Base-by-base conservation (phyloP, 1,140 invertebrate species). In the Drusus annulatus region DNA sequence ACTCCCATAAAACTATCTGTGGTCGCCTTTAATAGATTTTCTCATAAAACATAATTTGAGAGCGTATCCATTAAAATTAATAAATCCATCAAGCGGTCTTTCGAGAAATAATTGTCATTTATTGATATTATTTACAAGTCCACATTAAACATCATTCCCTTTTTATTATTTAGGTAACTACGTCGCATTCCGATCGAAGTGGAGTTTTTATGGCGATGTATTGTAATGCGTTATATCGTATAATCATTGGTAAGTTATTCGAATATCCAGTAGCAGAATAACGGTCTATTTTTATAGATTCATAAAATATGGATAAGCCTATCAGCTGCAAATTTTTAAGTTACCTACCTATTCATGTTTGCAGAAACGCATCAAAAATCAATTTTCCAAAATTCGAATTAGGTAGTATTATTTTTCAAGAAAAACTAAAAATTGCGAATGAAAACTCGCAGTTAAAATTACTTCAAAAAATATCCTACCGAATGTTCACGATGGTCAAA, bases 91-190 rank as follows among this genome's bases (percentile, higher is more conserved):
- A 65, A 31, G 21, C 62, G 7, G 10, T 31, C 68, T 71, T 23
- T 15, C 16, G 17, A 36, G 28, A 15, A 71, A 71, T 71, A 71
- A 71, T 45, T 71, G 68, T 45, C 68, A 71, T 51, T 17, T 19
- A 71, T 71, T 21, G 68, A 50, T 71, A 19, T 71, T 50, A 71
- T 71, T 71, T 71, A 71, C 68, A 50, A 71, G 17, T 51, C 19
- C 17, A 71, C 45, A 71, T 71, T 50, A 71, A 71, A 71, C 16
- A 16, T 71, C 28, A 2, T 3, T 65, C 23, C 10, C 23, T 28
- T 65, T 65, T 65, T 65, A 71, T 65, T 65, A 65, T 65, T 65
- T 65, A 65, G 10, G 10, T 13, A 45, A 10, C 13, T 45, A 45
- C 10, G 10, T 65, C 36, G 21, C 68, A 71, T 71, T 71, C 68